A percentile compares a stretch with the other conserved stretches of the same genome.
Conservation (phyloP, 2,113 vertebrate species). For the Hippocampus guttulatus region DNA sequence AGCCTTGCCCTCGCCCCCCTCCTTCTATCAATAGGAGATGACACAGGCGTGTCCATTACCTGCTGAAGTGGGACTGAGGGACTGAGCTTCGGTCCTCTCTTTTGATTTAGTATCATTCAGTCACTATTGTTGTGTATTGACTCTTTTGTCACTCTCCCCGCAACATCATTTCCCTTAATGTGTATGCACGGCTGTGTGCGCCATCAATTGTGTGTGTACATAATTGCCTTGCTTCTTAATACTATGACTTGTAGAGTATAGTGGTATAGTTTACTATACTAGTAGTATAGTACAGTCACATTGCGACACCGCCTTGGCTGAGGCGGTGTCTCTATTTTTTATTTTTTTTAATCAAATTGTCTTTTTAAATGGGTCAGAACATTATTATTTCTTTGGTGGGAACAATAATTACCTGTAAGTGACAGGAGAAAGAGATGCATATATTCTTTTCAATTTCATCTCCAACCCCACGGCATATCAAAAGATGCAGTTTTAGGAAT, state of each 20-base stretch:
- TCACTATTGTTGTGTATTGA: constrained; percentile 32
- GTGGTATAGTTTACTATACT: too few species aligned
- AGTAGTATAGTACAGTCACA: too few species aligned
- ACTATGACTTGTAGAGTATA: too few species aligned
- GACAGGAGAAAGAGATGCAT: constrained; percentile 1
- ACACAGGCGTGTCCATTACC: constrained; percentile 52
- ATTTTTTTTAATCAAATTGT: background rate
- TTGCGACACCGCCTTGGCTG: too few species aligned
- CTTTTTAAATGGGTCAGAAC: background rate
- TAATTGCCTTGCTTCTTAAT: background rate
- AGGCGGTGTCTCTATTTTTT: too few species aligned
- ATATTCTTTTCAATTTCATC: background rate
- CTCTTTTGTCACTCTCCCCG: constrained; percentile 23
- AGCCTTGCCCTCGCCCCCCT: constrained; percentile 20
- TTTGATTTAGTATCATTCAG: constrained; percentile 15
- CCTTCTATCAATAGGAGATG: constrained; percentile 61
- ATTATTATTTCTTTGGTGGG: background rate
- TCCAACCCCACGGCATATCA: background rate
- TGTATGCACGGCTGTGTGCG: background rate
- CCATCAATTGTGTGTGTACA: background rate
- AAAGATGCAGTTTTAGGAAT: constrained; percentile 7
- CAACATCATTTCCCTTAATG: background rate
- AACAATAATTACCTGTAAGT: constrained; percentile 2
- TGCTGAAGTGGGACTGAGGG: constrained; percentile 28
- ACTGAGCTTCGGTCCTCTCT: constrained; percentile 15